Evolutionary conservation across 2,113 vertebrate species (phyloP).

Genomic region (Merops nubicus): DNA sequence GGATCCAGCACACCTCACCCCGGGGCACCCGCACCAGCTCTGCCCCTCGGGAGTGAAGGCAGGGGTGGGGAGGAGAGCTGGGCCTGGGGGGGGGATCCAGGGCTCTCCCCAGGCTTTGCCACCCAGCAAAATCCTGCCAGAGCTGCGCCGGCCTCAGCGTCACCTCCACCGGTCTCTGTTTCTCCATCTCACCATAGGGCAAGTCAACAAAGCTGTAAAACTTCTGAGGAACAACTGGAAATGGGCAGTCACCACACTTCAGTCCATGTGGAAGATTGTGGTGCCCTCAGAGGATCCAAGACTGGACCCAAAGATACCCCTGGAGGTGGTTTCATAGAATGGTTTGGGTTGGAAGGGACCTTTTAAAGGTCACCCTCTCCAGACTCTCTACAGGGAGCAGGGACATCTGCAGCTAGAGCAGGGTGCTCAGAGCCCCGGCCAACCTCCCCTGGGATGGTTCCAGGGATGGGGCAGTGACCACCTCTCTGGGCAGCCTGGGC

Average conservation of each 20-base stretch:
- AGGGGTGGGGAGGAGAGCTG: not conserved
- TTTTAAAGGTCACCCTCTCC: not conserved
- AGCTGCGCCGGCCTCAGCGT: rapidly evolving
- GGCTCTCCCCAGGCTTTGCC: not conserved
- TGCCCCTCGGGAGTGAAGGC: rapidly evolving
- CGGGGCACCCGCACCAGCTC: not conserved
- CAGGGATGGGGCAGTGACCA: not conserved
- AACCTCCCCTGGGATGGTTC: not conserved
- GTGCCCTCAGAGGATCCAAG: rapidly evolving
- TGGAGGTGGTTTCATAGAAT: not conserved
- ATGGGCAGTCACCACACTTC: rapidly evolving
- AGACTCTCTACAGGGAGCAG: not conserved
- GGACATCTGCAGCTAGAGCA: not conserved
- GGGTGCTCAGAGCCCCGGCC: not conserved
- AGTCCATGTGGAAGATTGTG: rapidly evolving
- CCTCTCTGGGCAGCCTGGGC: not conserved
- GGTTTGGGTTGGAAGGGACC: not conserved
- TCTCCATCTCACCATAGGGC: rapidly evolving
- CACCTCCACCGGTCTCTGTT: rapidly evolving
- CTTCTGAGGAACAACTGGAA: rapidly evolving
- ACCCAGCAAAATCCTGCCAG: not conserved
- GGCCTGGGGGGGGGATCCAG: rapidly evolving
- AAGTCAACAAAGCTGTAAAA: not conserved
- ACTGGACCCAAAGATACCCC: rapidly evolving
- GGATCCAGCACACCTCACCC: not conserved